Conservation (phyloP, 2,888 invertebrate genomes). For the Andrena dorsata region DNA sequence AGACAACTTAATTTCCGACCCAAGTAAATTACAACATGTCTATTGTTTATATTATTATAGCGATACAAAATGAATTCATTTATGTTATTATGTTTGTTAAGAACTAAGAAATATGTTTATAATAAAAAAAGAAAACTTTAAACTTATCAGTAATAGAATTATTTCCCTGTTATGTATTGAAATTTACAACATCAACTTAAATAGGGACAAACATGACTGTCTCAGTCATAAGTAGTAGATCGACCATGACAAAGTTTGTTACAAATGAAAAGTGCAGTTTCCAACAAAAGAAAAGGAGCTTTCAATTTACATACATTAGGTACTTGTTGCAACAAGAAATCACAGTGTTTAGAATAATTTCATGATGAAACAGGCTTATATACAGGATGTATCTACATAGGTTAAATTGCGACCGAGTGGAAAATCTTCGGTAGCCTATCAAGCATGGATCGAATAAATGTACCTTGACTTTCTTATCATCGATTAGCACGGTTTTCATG, state of each 20-base stretch:
- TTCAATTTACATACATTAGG: not conserved
- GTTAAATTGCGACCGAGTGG: slow-evolving; percentile 18
- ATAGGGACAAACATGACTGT: no score
- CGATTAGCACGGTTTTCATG: slow-evolving; percentile 97
- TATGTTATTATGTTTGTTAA: no score
- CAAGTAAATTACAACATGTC: no score
- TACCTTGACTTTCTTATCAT: slow-evolving; percentile 98
- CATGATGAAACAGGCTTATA: not conserved
- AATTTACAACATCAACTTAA: no score
- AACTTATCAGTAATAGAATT: no score
- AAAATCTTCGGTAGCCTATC: not conserved
- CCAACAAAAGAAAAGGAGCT: not conserved
- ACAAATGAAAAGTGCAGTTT: not conserved
- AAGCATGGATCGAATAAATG: slow-evolving; percentile 50
- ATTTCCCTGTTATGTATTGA: no score
- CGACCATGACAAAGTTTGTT: not conserved
- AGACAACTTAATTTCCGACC: no score
- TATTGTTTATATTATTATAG: no score
- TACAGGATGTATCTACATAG: slow-evolving; percentile 21
- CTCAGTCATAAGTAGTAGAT: no score
- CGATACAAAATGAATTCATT: no score
- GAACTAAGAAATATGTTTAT: no score
- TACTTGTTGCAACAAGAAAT: not conserved
- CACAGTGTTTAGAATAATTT: not conserved
- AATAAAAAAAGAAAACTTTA: no score